Base-by-base conservation (phyloP, 2,113 vertebrate species). In the Chinchilla lanigera region DNA sequence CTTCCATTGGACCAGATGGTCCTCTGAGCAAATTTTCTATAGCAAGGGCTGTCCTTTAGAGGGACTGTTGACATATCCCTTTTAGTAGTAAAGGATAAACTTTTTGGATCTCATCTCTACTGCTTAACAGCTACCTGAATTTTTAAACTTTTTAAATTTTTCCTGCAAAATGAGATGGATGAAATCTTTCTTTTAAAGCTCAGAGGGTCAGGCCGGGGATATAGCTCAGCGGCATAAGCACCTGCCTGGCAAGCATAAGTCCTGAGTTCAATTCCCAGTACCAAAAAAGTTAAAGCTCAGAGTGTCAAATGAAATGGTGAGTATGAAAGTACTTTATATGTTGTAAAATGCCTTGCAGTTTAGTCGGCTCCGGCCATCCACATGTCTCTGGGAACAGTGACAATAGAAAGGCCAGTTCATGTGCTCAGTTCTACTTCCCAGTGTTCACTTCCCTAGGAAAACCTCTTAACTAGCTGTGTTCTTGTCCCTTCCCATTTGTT, bases 81-180 rank as follows among this genome's bases (percentile, higher is more conserved):
- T 85, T 69, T 92, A 84, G 61, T 83, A 67, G 20, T 75, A 86
- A 20, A 82, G 30, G 86, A 95, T 63, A 94, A 80, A 73, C 84
- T 65, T 65, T 89, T 89, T 83, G 26, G 10, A 41, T 84, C 38
- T 95, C 30, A 63, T 30, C 93, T 94, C 50, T 30, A 30, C 13
- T 87, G 11, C 28, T 86, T 89, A 22, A 47, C 19, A 89, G 4
- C 26, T 86, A 52, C 58, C 77, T 94, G 86, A 93, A 83, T 41
- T 97, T 94, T 19, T 92, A 95, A 73, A 96, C 44, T 93, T 71
- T 89, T 96, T n/a, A n/a, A n/a, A n/a, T n/a, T n/a, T n/a, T n/a
- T n/a, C n/a, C 89, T 82, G 47, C 60, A 95, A 94, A 91, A 71
- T 73, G 24, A 30, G 35, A 78, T 97, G 16, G 7, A 22, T 86